Evolutionary conservation across 1,140 invertebrate species (phyloP), one percentile per base, ranked within the genome.

Genomic region (Pseudomyrmex gracilis): DNA sequence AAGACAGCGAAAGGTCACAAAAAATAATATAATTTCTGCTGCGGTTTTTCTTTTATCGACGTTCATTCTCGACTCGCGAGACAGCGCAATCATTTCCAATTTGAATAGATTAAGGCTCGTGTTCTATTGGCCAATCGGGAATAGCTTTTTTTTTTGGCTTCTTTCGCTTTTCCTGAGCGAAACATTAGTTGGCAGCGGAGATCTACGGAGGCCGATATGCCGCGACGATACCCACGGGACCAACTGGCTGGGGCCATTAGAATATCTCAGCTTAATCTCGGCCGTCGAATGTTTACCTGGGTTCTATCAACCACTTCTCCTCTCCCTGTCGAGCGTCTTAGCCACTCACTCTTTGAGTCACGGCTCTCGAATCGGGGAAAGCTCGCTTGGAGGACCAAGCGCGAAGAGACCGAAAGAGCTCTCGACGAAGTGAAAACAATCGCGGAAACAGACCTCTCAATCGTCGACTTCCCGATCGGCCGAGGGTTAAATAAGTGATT

Each of bases 231-330:
- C 93, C 91, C 93, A 67, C 76, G 93, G 91, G 93, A 87, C 90
- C 87, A 85, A 92, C 90, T 91, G 83, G 84, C 86, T 64, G 58
- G 5, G 73, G 85, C 91, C 90, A 93, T 94, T 93, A 92, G 91
- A 94, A 93, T 93, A 93, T 93, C 92, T 93, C 92, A 92, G 82
- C 85, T 91, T 87, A 90, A 91, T 92, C 91, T 88, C 83, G 47
- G 78, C 90, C 87, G 90, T 89, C 87, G 85, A 90, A 90, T 92
- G 89, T 92, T 92, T 92, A 90, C 90, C 88, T 86, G 83, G 83
- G 84, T 82, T 82, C 88, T 90, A 91, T 89, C 87, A 85, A 84
- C 73, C 80, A 68, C 61, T 84, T 78, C 43, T 53, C 60, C 60
- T 66, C 66, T 60, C 34, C 55, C 55, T 24, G 64, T 70, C 15